phyloP scores from a whole-genome alignment of 2,888 invertebrate genomes.

The Torymus auratus region DNA sequence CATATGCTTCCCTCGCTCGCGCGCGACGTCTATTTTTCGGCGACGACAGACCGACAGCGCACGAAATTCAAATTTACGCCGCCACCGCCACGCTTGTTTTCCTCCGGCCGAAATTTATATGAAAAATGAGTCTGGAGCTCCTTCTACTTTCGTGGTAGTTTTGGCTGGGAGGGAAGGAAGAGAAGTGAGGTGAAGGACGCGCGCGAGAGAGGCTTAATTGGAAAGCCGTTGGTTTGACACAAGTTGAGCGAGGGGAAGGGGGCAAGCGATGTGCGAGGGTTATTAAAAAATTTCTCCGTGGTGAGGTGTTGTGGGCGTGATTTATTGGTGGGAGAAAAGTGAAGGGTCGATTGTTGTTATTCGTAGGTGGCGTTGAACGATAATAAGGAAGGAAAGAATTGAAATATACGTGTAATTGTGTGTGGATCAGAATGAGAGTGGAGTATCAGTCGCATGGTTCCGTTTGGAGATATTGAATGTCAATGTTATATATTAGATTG shows the following conservation, averaged over 20 bases:
- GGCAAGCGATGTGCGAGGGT: not conserved
- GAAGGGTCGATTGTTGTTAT: no score
- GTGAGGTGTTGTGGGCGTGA: not conserved
- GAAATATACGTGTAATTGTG: no score
- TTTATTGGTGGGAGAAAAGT: no score
- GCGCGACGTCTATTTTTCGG: conserved; percentile 48
- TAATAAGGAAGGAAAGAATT: no score
- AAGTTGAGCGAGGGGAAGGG: not conserved
- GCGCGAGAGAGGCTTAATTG: conserved; percentile 50
- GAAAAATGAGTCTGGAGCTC: conserved; percentile 72
- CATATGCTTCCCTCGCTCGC: conserved; percentile 66
- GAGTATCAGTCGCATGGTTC: no score
- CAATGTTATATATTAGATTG: no score
- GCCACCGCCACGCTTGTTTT: conserved; percentile 60
- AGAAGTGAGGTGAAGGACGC: not conserved
- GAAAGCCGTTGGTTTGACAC: conserved; percentile 41
- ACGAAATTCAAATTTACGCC: conserved; percentile 74
- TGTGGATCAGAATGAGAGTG: no score
- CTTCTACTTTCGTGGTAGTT: conserved; percentile 11
- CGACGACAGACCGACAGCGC: conserved; percentile 20
- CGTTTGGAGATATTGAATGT: no score
- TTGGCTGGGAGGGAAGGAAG: not conserved
- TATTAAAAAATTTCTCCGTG: conserved; percentile 24
- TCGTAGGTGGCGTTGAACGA: no score
- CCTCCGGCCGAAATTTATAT: conserved; percentile 65